A percentile compares a stretch with the other conserved stretches of the same genome.
Evolutionary conservation across 2,113 vertebrate species (phyloP).

Genomic region (Tympanuchus pallidicinctus): DNA sequence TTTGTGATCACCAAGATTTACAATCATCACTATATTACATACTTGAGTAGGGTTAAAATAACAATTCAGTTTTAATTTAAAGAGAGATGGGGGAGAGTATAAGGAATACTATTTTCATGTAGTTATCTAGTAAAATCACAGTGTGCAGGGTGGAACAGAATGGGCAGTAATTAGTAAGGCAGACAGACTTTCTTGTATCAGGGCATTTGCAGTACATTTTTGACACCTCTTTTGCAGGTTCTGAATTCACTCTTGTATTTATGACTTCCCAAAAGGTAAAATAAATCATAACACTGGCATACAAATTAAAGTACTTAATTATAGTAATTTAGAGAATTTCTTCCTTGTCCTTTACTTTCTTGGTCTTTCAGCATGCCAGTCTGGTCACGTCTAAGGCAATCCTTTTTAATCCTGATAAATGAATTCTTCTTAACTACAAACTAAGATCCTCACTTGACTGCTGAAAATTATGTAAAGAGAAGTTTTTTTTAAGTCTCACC

Average conservation of each 20-base stretch:
- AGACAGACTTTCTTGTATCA: background rate
- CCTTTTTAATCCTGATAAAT: background rate
- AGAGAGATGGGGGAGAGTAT: background rate
- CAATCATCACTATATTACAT: conserved; percentile 45
- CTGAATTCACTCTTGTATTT: background rate
- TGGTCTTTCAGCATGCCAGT: background rate
- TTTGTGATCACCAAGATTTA: conserved; percentile 58
- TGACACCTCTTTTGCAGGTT: background rate
- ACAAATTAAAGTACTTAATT: background rate
- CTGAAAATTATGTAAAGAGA: background rate
- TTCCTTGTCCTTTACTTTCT: background rate
- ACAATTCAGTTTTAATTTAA: conserved; percentile 54
- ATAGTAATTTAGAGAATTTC: background rate
- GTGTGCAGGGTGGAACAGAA: background rate
- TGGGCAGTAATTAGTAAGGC: background rate
- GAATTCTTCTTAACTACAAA: background rate
- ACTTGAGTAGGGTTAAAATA: conserved; percentile 66
- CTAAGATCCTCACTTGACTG: background rate
- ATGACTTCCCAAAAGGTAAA: background rate
- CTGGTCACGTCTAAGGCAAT: background rate
- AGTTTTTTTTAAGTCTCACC: background rate
- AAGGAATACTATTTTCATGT: background rate
- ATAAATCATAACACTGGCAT: background rate
- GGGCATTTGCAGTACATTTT: background rate
- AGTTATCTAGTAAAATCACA: background rate